Evolutionary conservation across 2,113 vertebrate species (phyloP).

Genomic region (Variabilichromis moorii): DNA sequence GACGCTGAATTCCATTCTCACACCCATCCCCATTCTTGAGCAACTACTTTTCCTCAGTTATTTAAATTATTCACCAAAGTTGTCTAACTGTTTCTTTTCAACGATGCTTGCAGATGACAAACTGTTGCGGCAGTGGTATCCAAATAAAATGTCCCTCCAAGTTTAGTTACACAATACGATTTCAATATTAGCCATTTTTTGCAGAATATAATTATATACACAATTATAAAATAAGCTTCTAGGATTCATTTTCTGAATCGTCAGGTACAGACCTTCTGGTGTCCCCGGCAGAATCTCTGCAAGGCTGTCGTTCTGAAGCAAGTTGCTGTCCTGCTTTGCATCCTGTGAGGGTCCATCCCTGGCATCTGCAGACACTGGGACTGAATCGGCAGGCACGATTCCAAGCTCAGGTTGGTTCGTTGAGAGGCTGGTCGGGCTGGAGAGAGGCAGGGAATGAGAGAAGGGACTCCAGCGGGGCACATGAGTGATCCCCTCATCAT

Average conservation of each 20-base stretch:
- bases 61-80: background rate
- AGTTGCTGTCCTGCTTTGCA: slow-evolving; percentile 56
- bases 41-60: background rate
- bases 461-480: slow-evolving; percentile 82
- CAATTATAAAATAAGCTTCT: background rate
- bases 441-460: slow-evolving; percentile 1
- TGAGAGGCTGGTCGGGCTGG: slow-evolving; percentile 46
- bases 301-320: slow-evolving; percentile 56
- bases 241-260: background rate
- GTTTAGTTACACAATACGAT: background rate
- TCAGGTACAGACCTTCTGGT: slow-evolving; percentile 72
- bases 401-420: slow-evolving; percentile 41
- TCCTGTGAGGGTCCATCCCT: slow-evolving; percentile 61
- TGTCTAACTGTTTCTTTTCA: rapidly evolving
- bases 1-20: background rate
- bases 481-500: slow-evolving; percentile 82
- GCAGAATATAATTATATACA: background rate
- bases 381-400: slow-evolving; percentile 1
- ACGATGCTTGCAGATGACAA: background rate
- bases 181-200: background rate
- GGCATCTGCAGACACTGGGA: slow-evolving; percentile 25
- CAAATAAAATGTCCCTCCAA: background rate
- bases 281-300: slow-evolving; percentile 71
- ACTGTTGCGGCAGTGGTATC: rapidly evolving
- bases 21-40: background rate